Evolutionary conservation across 2,113 vertebrate genomes (phyloP).

Genomic region (Syngnathus typhle): DNA sequence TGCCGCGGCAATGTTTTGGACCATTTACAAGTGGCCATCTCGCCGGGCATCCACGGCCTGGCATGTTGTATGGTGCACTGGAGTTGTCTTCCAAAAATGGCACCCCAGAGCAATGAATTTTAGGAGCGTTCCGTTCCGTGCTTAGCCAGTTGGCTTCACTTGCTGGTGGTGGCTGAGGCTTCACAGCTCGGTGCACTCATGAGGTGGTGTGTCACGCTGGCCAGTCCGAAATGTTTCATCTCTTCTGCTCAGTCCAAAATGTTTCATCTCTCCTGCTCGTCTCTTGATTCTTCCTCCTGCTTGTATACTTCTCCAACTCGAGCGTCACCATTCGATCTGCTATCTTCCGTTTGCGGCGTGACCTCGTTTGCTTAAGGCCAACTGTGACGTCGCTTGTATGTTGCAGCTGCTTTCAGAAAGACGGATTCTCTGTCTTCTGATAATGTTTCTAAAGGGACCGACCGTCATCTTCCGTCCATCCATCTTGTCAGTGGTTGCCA

Average conservation of each 20-base stretch:
- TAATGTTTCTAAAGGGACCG: background rate
- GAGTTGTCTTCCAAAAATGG: conserved; percentile 4
- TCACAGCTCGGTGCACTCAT: conserved; percentile 4
- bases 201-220: conserved; percentile 5
- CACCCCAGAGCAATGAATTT: conserved; percentile 3
- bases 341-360: conserved; percentile 4
- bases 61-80: background rate
- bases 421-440: background rate
- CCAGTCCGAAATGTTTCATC: background rate
- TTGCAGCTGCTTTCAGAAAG: background rate
- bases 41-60: background rate
- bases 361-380: background rate
- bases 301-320: conserved; percentile 14
- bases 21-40: background rate
- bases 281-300: background rate
- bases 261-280: conserved; percentile 11
- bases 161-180: conserved; percentile 15
- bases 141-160: conserved; percentile 5
- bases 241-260: conserved; percentile 2
- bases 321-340: conserved; percentile 32
- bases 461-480: background rate
- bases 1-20: background rate
- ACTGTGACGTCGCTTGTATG: too few relatives aligned
- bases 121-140: conserved; percentile 8
- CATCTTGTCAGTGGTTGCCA: conserved; percentile 6